phyloP scores from a whole-genome alignment of 2,113 vertebrate genomes.

The Himantopus leucocephalus region DNA sequence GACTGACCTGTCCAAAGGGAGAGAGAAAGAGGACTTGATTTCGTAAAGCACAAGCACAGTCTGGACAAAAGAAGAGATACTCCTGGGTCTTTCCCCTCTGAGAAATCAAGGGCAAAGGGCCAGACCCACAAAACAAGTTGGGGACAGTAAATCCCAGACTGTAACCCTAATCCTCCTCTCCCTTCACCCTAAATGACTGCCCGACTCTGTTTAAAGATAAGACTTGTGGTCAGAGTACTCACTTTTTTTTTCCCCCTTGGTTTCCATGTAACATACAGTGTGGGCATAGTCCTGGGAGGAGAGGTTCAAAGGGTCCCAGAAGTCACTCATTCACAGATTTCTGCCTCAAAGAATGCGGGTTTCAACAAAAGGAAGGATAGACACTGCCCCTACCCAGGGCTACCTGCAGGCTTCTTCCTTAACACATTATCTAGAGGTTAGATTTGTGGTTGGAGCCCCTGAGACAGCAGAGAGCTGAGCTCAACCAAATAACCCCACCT shows the following conservation, averaged over 20 bases:
- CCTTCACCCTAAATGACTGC: not conserved
- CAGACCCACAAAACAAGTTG: not conserved
- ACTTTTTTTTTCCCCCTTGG: not conserved
- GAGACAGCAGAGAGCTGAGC: rapidly evolving
- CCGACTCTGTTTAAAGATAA: not conserved
- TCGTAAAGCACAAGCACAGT: not conserved
- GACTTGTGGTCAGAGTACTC: not conserved
- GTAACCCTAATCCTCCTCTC: not conserved
- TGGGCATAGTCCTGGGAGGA: not conserved
- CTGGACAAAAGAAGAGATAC: not conserved
- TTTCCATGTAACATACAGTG: not conserved
- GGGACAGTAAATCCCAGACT: not conserved
- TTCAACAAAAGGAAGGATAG: not conserved
- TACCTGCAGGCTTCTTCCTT: not conserved
- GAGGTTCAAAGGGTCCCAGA: not conserved
- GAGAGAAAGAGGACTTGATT: not conserved
- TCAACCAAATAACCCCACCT: not conserved
- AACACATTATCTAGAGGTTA: not conserved
- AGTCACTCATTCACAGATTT: not conserved
- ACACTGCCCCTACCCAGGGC: not conserved
- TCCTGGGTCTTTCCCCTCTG: not conserved
- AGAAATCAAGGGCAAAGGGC: not conserved
- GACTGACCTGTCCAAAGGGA: not conserved
- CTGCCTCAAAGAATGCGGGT: rapidly evolving
- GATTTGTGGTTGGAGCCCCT: not conserved